A percentile compares a stretch with the other conserved stretches of the same genome.
Conservation (phyloP, 2,888 invertebrate genomes). For the Trimorus sp. region DNA sequence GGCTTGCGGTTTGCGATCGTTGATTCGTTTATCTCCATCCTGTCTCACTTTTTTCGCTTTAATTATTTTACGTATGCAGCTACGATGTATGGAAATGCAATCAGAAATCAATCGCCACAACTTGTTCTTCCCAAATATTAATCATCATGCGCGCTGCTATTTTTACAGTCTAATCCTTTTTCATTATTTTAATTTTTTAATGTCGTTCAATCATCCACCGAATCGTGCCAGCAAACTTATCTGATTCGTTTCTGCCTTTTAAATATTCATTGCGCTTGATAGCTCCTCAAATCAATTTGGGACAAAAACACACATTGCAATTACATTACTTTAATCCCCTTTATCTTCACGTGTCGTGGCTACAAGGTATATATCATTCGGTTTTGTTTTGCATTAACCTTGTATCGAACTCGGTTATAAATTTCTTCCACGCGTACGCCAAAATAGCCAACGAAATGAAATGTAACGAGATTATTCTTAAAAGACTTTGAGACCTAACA, state of each 20-base stretch:
- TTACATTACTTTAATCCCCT: constrained; percentile 29
- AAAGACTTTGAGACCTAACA: constrained; percentile 20
- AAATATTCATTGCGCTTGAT: constrained; percentile 18
- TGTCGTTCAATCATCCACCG: neutral
- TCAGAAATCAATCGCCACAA: constrained; percentile 26
- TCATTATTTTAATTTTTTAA: neutral
- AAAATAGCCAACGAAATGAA: constrained; percentile 26
- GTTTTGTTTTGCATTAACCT: constrained; percentile 32
- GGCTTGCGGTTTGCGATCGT: constrained; percentile 78
- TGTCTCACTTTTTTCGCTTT: constrained; percentile 61
- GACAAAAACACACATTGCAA: constrained; percentile 22
- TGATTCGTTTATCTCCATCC: constrained; percentile 79
- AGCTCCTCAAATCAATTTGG: constrained; percentile 9
- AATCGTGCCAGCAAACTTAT: neutral
- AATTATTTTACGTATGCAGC: constrained; percentile 48
- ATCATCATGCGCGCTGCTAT: neutral
- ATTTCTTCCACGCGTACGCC: constrained; percentile 20
- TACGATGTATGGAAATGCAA: constrained; percentile 27
- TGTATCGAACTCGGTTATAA: constrained; percentile 22
- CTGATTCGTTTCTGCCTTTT: neutral
- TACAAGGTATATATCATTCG: constrained; percentile 16
- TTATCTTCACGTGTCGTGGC: constrained; percentile 9
- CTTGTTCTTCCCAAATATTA: constrained; percentile 30
- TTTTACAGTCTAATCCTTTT: neutral
- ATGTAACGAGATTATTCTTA: constrained; percentile 41